Evolutionary conservation across 1,140 invertebrate genomes (phyloP), one percentile per base, ranked within the genome.

Genomic region (Leptopilina clavipes): DNA sequence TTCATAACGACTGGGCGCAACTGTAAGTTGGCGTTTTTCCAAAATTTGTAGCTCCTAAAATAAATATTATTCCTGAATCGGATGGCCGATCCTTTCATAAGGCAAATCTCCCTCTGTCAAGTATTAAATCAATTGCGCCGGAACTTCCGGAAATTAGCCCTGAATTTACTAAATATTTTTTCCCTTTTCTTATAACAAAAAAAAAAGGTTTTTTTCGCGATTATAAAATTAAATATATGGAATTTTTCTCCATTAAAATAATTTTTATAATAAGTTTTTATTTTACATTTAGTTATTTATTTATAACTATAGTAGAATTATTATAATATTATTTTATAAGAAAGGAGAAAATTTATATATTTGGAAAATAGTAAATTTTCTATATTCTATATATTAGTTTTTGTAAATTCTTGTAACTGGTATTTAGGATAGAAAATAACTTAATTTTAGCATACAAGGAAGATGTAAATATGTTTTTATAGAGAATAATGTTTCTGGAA

Each of bases 31-130:
- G 75, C 75, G 14, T 72, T 22, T 17, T 25, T 76, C 75, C 75
- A 76, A 71, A 6, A 72, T 70, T 76, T 73, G 71, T 76, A 76
- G 37, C 71, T 37, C 7, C 37, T 31, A 22, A 43, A 44, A 70
- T 76, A 76, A 76, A 76, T 76, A 76, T 76, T 76, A 65, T 76
- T 54, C 54, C 56, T 65, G 25, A 75, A 70, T 75, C 74, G 54
- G 37, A 70, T n/a, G 65, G 12, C 14, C 22, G 43, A 59, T 31
- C 59, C 59, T 65, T 65, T 31, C 59, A 37, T n/a, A 65, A 31
- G 59, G 25, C 22, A 31, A 65, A 65, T 65, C 56, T 25, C 11
- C 11, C 56, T 65, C 25, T 31, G 22, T 65, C 22, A 65, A 65
- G 19, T 65, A 25, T 9, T 31, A 65, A n/a, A 65, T 31, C 22